These are phyloP conservation scores for Muraenolepis orangiensis DNA, from an alignment of 2,797 vertebrate species.

Conservation along the genomic window DNA sequence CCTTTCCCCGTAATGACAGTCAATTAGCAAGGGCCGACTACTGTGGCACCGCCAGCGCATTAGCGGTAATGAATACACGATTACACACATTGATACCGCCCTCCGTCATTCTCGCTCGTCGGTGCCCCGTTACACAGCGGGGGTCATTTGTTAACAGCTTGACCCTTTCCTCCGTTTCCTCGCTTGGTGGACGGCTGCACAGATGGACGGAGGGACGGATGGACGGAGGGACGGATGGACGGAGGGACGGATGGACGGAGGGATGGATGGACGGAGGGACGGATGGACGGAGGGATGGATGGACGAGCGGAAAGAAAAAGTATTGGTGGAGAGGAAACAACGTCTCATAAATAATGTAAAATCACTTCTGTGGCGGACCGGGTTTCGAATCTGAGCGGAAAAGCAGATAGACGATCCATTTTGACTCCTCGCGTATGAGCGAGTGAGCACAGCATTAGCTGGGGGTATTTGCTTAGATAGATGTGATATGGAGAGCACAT, in stretches of 20 bases:
- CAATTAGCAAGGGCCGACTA: conserved; percentile 63
- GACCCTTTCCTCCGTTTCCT: conserved; percentile 22
- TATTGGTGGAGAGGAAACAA: conserved; percentile 30
- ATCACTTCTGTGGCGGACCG: conserved; percentile 44
- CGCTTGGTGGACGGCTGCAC: neutral
- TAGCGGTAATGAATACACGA: conserved; percentile 58
- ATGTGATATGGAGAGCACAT: conserved; percentile 17
- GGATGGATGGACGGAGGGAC: neutral
- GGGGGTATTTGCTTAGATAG: conserved; percentile 35
- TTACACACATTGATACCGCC: conserved; percentile 49
- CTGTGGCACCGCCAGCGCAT: conserved; percentile 50
- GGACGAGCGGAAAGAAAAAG: conserved; percentile 43
- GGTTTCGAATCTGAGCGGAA: conserved; percentile 54
- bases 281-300: neutral
- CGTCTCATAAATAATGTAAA: conserved; percentile 61
- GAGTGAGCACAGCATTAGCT: conserved; percentile 6
- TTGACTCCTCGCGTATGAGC: conserved; percentile 17
- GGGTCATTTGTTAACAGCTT: conserved; percentile 33
- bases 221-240: conserved; percentile 13
- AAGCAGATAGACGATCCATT: conserved; percentile 43
- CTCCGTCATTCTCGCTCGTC: conserved; percentile 55
- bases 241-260: conserved; percentile 16
- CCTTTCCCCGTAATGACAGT: conserved; percentile 51
- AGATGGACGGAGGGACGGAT: conserved; percentile 17
- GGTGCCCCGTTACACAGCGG: conserved; percentile 38